Evolutionary conservation across 2,888 invertebrate species (phyloP).

Genomic region (Perizoma flavofasciatum): DNA sequence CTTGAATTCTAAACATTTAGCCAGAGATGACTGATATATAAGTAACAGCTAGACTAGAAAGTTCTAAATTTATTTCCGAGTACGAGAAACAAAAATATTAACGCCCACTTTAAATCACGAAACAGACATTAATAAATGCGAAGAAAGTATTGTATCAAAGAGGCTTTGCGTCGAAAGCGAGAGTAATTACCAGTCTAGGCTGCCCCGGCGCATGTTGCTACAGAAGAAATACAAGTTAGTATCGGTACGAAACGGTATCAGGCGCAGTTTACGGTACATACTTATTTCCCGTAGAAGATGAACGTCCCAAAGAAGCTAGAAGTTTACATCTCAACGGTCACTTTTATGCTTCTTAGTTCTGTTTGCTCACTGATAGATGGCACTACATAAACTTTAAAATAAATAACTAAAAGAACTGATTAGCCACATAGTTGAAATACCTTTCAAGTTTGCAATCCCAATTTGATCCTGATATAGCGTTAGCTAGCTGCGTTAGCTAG

Average conservation of each 20-base stretch:
- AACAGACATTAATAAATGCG: constrained; percentile 48
- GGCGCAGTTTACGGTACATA: constrained; percentile 25
- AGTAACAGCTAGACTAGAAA: constrained; percentile 26
- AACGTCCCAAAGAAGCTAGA: neutral
- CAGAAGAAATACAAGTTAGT: constrained; percentile 6
- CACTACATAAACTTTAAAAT: constrained; percentile 2
- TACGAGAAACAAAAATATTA: constrained; percentile 35
- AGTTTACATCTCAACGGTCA: too few species aligned
- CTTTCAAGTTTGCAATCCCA: constrained; percentile 6
- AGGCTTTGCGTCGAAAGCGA: constrained; percentile 72
- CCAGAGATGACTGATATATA: constrained; percentile 3
- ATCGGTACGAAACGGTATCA: constrained; percentile 30
- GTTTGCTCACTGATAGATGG: constrained; percentile 14
- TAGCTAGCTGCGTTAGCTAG: constrained; percentile 11
- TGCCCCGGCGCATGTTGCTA: constrained; percentile 32
- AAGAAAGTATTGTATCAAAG: constrained; percentile 65
- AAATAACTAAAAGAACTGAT: too few species aligned
- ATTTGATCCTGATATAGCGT: constrained; percentile 12
- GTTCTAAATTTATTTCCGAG: constrained; percentile 33
- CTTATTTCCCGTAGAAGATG: neutral
- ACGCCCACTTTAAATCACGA: constrained; percentile 41
- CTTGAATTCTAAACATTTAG: neutral
- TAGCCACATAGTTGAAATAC: neutral
- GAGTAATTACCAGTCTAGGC: constrained; percentile 57
- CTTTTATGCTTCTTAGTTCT: neutral